phyloP scores from a whole-genome alignment of 2,888 invertebrate genomes.

The Synanthedon myopaeformis region DNA sequence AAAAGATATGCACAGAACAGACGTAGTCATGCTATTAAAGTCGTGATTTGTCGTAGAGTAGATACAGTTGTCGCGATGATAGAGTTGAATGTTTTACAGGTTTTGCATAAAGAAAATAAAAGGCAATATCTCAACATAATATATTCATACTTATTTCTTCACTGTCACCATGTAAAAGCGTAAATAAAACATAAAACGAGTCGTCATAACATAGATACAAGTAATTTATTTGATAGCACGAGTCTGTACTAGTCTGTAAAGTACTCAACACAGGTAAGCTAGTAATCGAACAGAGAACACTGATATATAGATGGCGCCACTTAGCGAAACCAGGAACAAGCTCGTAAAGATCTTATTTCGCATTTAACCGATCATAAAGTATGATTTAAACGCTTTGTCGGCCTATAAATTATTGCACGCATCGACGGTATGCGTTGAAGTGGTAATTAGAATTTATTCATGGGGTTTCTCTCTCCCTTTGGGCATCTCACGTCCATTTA shows the following conservation, averaged over 20 bases:
- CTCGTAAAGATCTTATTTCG: slow-evolving; percentile 44
- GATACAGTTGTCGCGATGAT: too few relatives aligned
- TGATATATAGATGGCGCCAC: slow-evolving; percentile 39
- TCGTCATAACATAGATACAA: not conserved
- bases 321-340: slow-evolving; percentile 28
- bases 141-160: too few relatives aligned
- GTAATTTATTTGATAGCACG: not conserved
- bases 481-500: too few relatives aligned
- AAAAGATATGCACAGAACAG: too few relatives aligned
- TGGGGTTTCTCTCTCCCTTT: not conserved
- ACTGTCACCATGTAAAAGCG: too few relatives aligned
- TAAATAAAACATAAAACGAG: not conserved
- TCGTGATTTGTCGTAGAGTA: too few relatives aligned
- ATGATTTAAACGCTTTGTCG: slow-evolving; percentile 35
- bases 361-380: slow-evolving; percentile 40
- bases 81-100: too few relatives aligned
- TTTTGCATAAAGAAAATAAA: too few relatives aligned
- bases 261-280: not conserved
- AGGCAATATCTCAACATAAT: too few relatives aligned
- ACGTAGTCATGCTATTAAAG: too few relatives aligned
- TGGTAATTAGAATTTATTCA: not conserved
- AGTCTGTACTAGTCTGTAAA: not conserved
- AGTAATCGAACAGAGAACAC: slow-evolving; percentile 7
- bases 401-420: slow-evolving; percentile 18
- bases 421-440: not conserved